Conservation (phyloP, 2,888 invertebrate species). For the Drosophila acutilabella region DNA sequence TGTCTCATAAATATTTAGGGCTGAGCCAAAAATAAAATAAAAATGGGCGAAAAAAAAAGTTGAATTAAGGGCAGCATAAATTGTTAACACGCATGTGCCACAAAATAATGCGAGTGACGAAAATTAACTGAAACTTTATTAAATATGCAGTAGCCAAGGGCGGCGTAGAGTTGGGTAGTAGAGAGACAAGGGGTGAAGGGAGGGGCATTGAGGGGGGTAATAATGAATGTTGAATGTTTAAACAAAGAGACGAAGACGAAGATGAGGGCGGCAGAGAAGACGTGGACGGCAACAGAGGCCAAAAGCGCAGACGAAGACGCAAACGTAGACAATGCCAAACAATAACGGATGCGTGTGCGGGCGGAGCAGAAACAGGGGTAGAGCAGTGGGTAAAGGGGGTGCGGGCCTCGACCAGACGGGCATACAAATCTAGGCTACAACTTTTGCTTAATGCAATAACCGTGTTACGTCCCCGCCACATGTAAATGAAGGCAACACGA, state of each 20-base stretch:
- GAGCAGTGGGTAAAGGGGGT: not conserved
- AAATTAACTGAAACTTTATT: conserved; percentile 76
- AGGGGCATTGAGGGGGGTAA: conserved; percentile 9
- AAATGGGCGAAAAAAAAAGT: conserved; percentile 28
- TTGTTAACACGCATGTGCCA: conserved; percentile 72
- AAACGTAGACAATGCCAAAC: conserved; percentile 50
- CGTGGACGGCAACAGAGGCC: conserved; percentile 19
- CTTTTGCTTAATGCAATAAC: conserved; percentile 77
- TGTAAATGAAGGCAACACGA: conserved; percentile 64
- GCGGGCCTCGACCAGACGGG: conserved; percentile 28
- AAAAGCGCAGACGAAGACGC: conserved; percentile 21
- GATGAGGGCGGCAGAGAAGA: not conserved
- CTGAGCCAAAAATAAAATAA: conserved; percentile 24
- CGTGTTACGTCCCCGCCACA: conserved; percentile 69
- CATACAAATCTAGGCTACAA: conserved; percentile 76
- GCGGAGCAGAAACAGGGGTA: not conserved
- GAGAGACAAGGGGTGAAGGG: not conserved
- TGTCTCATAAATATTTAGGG: conserved; percentile 69
- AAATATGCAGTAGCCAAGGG: conserved; percentile 63
- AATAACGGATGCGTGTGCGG: conserved; percentile 32
- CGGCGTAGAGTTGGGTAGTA: not conserved
- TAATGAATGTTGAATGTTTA: conserved; percentile 72
- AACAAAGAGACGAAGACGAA: conserved; percentile 43
- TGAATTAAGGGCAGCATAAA: conserved; percentile 57
- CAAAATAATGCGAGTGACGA: conserved; percentile 71